Evolutionary conservation across 2,888 invertebrate species (phyloP).

Genomic region (Melitaea athalia): DNA sequence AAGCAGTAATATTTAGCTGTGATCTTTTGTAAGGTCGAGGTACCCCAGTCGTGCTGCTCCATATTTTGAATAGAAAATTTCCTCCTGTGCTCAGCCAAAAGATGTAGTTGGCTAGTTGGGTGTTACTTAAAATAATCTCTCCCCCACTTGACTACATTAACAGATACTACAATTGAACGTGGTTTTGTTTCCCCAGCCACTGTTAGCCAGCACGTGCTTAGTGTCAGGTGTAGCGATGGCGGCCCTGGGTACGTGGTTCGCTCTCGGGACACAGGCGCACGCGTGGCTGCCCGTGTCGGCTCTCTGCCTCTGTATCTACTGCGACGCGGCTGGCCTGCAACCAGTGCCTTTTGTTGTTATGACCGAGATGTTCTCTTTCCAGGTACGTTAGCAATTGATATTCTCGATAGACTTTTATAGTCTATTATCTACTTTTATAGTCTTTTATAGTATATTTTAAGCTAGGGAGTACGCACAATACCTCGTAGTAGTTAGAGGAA

Average conservation of each 20-base stretch:
- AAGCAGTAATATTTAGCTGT: too few species aligned
- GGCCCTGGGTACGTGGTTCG: slow-evolving; percentile 70
- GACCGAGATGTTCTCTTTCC: slow-evolving; percentile 77
- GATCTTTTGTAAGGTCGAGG: too few species aligned
- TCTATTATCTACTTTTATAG: too few species aligned
- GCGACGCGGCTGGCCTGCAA: slow-evolving; percentile 73
- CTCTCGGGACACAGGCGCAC: slow-evolving; percentile 42
- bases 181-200: slow-evolving; percentile 51
- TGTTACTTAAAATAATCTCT: too few species aligned
- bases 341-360: slow-evolving; percentile 76
- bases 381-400: slow-evolving; percentile 50
- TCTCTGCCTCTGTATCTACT: slow-evolving; percentile 73
- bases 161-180: too few species aligned
- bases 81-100: too few species aligned
- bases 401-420: too few species aligned
- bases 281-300: slow-evolving; percentile 68
- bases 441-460: too few species aligned
- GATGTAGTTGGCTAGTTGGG: too few species aligned
- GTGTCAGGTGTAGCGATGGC: slow-evolving; percentile 67
- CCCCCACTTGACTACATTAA: too few species aligned
- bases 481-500: not conserved
- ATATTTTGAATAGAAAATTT: too few species aligned
- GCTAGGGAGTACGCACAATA: not conserved
- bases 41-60: too few species aligned
- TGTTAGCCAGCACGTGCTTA: slow-evolving; percentile 66